These are phyloP conservation scores for Syngnathus floridae DNA, from an alignment of 2,113 vertebrate species.

Conservation along the genomic window DNA sequence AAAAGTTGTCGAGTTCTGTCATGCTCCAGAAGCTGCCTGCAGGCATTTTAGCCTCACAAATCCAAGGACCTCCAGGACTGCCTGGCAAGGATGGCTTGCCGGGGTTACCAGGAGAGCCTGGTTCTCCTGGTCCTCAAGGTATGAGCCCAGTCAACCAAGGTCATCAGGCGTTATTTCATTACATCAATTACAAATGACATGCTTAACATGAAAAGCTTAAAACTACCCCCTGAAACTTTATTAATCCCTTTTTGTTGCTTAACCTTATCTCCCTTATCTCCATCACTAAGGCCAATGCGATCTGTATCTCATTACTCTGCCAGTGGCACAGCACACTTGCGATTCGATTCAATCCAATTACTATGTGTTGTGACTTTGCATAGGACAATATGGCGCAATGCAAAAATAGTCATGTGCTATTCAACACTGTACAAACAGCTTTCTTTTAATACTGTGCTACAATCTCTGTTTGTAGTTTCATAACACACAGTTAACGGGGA, in stretches of 20 bases:
- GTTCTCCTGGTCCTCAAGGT: slow-evolving; percentile 84
- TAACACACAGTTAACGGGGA: background rate
- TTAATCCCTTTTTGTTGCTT: background rate
- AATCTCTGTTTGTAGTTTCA: background rate
- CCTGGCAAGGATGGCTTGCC: slow-evolving; percentile 86
- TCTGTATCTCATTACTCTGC: background rate
- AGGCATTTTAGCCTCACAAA: slow-evolving; percentile 82
- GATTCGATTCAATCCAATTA: background rate
- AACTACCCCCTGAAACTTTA: background rate
- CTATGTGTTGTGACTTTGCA: background rate
- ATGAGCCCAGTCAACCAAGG: slow-evolving; percentile 49
- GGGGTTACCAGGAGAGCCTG: slow-evolving; percentile 83
- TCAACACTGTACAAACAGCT: background rate
- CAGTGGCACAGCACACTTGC: background rate
- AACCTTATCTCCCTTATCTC: background rate
- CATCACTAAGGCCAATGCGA: background rate
- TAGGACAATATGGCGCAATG: background rate
- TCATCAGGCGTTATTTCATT: slow-evolving; percentile 14
- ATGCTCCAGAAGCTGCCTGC: slow-evolving; percentile 80
- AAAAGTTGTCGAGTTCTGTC: slow-evolving; percentile 73
- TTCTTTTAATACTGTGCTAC: background rate
- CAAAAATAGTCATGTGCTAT: background rate
- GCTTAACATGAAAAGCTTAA: slow-evolving; percentile 10
- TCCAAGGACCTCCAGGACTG: slow-evolving; percentile 80
- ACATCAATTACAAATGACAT: slow-evolving; percentile 6